phyloP scores from a whole-genome alignment of 2,797 vertebrate species.

The Anabas testudineus region DNA sequence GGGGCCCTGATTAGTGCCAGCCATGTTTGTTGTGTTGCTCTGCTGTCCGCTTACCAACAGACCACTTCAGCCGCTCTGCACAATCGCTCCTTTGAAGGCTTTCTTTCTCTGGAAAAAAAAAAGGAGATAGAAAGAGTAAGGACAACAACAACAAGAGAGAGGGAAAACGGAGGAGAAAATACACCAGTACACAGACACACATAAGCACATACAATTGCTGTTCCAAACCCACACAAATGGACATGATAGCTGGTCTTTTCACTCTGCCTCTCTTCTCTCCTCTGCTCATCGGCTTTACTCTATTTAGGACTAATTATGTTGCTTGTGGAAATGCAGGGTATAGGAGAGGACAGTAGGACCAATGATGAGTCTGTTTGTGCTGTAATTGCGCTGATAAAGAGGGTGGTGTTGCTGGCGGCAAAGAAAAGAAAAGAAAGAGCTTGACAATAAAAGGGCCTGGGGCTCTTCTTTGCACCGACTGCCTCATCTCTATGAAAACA shows the following conservation, averaged over 20 bases:
- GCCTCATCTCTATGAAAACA: constrained; percentile 67
- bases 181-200: constrained; percentile 44
- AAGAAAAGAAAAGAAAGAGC: constrained; percentile 72
- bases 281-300: constrained; percentile 75
- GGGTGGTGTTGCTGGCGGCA: constrained; percentile 74
- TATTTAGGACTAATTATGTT: constrained; percentile 89
- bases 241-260: constrained; percentile 75
- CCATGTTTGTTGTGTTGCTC: constrained; percentile 86
- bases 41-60: constrained; percentile 80
- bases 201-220: constrained; percentile 59
- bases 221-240: constrained; percentile 72
- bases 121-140: constrained; percentile 67
- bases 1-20: constrained; percentile 87
- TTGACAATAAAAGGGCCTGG: constrained; percentile 64
- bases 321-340: constrained; percentile 80
- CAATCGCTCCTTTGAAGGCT: constrained; percentile 89
- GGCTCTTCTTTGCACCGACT: constrained; percentile 54
- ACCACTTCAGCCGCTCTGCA: constrained; percentile 81
- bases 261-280: constrained; percentile 59
- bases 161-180: constrained; percentile 52
- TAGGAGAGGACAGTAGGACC: constrained; percentile 79
- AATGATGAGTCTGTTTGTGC: constrained; percentile 84
- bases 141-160: constrained; percentile 70
- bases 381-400: constrained; percentile 88
- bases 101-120: constrained; percentile 78